Percentiles rank a stretch among this genome's conserved stretches.
Evolutionary conservation across 2,797 vertebrate species (phyloP).

Genomic region (Acipenser oxyrinchus): DNA sequence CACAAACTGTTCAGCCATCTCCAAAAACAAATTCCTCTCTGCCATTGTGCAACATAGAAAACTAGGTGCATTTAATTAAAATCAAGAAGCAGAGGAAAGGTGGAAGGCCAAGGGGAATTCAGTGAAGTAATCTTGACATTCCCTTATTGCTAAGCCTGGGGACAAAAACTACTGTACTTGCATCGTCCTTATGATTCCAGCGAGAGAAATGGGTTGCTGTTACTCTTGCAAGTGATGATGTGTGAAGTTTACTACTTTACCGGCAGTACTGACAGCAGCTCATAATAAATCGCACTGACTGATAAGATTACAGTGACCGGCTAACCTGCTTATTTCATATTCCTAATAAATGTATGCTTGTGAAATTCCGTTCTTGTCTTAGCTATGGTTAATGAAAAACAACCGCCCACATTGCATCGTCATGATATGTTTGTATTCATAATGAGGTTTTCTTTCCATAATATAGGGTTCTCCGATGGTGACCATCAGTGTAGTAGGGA

Average conservation of each 20-base stretch:
- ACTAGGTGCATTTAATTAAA: not conserved
- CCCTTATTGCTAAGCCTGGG: not conserved
- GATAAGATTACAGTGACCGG: no score
- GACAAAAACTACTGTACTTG: not conserved
- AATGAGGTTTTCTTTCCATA: no score
- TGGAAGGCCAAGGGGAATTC: not conserved
- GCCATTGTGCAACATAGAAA: not conserved
- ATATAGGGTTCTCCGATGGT: no score
- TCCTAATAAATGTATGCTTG: no score
- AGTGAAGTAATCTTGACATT: not conserved
- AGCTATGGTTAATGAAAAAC: no score
- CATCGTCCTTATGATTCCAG: not conserved
- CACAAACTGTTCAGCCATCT: not conserved
- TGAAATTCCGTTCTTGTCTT: no score
- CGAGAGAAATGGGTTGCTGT: not conserved
- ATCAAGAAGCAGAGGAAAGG: not conserved
- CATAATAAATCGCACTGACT: no score
- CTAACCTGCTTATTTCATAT: no score
- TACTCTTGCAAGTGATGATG: not conserved
- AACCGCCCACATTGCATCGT: no score
- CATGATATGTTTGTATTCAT: no score
- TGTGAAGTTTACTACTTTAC: not conserved
- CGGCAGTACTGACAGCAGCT: not conserved
- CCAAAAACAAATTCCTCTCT: not conserved
- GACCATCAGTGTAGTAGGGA: no score